These are phyloP conservation scores for Helicoverpa assulta DNA, from an alignment of 2,888 invertebrate species.

Conservation along the genomic window DNA sequence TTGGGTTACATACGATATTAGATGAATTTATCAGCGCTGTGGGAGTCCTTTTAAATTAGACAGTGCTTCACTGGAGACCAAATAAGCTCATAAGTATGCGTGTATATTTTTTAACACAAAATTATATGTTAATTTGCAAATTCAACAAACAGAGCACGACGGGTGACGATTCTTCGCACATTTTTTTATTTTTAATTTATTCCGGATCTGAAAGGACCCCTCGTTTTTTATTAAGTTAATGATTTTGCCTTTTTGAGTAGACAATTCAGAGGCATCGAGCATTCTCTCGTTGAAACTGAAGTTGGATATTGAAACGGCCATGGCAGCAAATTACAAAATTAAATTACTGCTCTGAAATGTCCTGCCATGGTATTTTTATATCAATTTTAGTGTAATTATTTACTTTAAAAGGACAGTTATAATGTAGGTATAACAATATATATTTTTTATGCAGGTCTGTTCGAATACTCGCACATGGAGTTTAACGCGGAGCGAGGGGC, in stretches of 20 bases:
- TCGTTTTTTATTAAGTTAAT: not conserved
- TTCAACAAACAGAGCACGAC: not conserved
- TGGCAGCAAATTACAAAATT: slow-evolving; percentile 21
- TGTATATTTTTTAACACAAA: slow-evolving; percentile 2
- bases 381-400: not conserved
- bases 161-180: not conserved
- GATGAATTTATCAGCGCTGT: too few relatives aligned
- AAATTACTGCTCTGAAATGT: slow-evolving; percentile 8
- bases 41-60: not conserved
- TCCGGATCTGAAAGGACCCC: not conserved
- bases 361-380: not conserved
- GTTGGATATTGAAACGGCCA: slow-evolving; percentile 16
- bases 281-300: slow-evolving; percentile 12
- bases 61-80: not conserved
- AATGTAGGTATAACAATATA: not conserved
- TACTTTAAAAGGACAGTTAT: not conserved
- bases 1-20: not conserved
- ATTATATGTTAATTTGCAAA: not conserved
- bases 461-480: slow-evolving; percentile 95
- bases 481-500: slow-evolving; percentile 94
- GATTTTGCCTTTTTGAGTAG: not conserved
- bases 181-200: not conserved
- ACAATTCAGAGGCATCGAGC: slow-evolving; percentile 10
- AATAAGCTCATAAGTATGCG: not conserved
- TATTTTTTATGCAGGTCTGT: slow-evolving; percentile 89